phyloP scores from a whole-genome alignment of 2,888 invertebrate genomes.

The Drosophila anomalata region DNA sequence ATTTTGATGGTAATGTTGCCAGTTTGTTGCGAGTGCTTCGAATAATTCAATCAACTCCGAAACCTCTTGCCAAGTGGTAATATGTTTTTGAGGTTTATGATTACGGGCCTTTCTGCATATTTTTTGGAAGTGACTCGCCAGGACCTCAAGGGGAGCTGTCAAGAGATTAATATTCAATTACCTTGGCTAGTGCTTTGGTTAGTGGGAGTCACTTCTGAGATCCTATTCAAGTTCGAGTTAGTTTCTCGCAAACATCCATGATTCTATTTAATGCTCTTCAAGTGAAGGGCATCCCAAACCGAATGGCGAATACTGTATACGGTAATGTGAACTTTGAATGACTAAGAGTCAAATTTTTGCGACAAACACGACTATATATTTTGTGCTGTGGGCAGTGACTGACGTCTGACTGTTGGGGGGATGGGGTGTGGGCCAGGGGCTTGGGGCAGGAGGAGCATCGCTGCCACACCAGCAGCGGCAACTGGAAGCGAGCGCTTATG shows the following conservation, averaged over 20 bases:
- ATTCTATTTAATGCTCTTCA: neutral
- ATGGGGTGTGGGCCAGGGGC: conserved; percentile 16
- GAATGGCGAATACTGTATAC: conserved; percentile 31
- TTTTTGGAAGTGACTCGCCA: neutral
- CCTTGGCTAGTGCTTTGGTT: neutral
- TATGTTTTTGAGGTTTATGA: conserved; percentile 17
- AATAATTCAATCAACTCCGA: conserved; percentile 32
- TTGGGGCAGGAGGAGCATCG: neutral
- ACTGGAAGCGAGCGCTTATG: conserved; percentile 56
- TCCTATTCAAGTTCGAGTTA: too few relatives aligned
- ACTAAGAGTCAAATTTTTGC: conserved; percentile 67
- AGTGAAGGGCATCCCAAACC: neutral
- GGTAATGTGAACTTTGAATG: conserved; percentile 53
- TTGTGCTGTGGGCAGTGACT: conserved; percentile 55
- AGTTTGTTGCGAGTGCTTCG: conserved; percentile 20
- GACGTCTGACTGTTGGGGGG: conserved; percentile 42
- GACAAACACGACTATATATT: conserved; percentile 70
- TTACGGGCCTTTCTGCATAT: neutral
- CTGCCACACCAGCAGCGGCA: conserved; percentile 18
- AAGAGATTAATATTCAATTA: conserved; percentile 1
- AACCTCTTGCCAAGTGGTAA: conserved; percentile 23
- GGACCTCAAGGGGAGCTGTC: neutral
- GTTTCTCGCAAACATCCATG: neutral
- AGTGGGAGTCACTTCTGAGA: too few relatives aligned
- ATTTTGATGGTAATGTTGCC: conserved; percentile 22